A percentile compares a stretch with the other conserved stretches of the same genome.
Evolutionary conservation across 2,888 invertebrate genomes (phyloP).

Genomic region (Branchellion lobata): DNA sequence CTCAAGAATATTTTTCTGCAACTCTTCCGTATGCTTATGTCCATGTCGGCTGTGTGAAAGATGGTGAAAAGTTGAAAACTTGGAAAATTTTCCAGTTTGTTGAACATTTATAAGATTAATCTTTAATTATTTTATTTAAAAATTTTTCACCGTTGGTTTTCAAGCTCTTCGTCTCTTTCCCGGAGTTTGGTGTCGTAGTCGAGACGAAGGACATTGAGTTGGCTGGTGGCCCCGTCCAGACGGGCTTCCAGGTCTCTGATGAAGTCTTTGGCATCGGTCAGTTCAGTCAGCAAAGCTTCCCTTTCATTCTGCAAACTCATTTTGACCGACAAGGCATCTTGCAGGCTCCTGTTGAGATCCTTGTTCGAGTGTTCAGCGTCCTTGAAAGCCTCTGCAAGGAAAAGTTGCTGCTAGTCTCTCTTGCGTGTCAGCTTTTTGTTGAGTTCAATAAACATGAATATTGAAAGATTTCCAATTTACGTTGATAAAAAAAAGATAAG

Average conservation of each 20-base stretch:
- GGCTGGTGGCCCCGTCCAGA: slow-evolving; percentile 79
- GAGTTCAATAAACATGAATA: not conserved
- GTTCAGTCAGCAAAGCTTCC: slow-evolving; percentile 94
- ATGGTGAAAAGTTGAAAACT: not conserved
- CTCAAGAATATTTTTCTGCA: slow-evolving; percentile 62
- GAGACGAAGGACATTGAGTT: slow-evolving; percentile 85
- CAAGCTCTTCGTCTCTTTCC: slow-evolving; percentile 98
- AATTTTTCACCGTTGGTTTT: slow-evolving; percentile 82
- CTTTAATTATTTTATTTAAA: not conserved
- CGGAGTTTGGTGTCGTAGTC: slow-evolving; percentile 94
- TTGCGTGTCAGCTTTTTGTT: not conserved
- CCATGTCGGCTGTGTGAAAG: slow-evolving; percentile 59
- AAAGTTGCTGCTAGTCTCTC: not conserved
- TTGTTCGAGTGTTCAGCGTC: slow-evolving; percentile 89
- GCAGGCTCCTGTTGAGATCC: slow-evolving; percentile 86
- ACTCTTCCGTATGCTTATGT: slow-evolving; percentile 61
- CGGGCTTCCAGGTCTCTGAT: slow-evolving; percentile 92
- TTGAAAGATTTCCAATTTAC: too few relatives aligned
- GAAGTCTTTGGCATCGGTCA: slow-evolving; percentile 92
- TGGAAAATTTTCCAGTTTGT: too few relatives aligned
- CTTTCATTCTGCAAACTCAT: slow-evolving; percentile 98
- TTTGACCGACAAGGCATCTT: slow-evolving; percentile 87
- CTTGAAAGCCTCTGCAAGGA: slow-evolving; percentile 92
- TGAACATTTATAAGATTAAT: not conserved
- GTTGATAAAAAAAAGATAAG: too few relatives aligned